Conservation (phyloP, 1,140 invertebrate species). For the Macrosteles quadrilineatus region DNA sequence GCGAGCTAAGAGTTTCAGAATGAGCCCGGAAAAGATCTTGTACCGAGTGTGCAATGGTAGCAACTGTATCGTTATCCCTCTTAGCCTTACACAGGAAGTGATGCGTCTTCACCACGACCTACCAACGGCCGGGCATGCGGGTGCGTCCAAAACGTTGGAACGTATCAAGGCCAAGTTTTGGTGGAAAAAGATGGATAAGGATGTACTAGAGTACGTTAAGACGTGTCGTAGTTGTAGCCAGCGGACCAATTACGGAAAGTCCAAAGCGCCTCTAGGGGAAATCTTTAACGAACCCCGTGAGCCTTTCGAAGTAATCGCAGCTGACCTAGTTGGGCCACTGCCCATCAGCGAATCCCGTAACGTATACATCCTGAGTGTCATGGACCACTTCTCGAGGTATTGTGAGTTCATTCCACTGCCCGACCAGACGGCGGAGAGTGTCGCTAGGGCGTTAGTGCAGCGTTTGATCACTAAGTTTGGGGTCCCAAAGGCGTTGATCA, state of each 20-base stretch:
- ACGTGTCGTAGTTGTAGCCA: background rate
- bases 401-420: background rate
- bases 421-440: background rate
- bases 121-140: background rate
- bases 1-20: too few relatives aligned
- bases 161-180: background rate
- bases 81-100: too few relatives aligned
- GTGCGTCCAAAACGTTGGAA: background rate
- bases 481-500: background rate
- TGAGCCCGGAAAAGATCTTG: too few relatives aligned
- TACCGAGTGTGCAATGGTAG: too few relatives aligned
- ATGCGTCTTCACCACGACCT: background rate
- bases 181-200: background rate
- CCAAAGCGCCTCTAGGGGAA: background rate
- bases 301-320: background rate
- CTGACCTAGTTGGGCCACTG: background rate
- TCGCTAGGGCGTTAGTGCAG: background rate
- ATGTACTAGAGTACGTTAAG: background rate
- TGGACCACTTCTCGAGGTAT: background rate
- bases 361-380: background rate
- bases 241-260: background rate
- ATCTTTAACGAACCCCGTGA: background rate
- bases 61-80: too few relatives aligned
- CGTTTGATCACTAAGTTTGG: background rate
- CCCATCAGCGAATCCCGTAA: background rate